Evolutionary conservation across 2,888 invertebrate species (phyloP), one percentile per base, ranked within the genome.

Genomic region (Cerastis rubricosa): DNA sequence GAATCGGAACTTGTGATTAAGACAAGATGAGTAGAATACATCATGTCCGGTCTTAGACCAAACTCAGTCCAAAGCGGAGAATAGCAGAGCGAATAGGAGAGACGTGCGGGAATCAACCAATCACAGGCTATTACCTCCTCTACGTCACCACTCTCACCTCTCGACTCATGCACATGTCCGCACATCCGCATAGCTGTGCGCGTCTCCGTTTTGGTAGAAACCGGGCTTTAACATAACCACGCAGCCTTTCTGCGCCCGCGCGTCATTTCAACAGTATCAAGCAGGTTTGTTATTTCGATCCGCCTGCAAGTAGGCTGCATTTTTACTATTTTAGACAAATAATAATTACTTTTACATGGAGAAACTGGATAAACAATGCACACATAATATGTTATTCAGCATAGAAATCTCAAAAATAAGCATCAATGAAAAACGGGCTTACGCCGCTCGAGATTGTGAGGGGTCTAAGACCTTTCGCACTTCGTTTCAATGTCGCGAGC

Each of bases 401-500:
- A 45, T 4, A 22, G 12, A 71, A 47, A 40, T 40, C 29, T n/a
- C 43, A 17, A 5, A 29, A 1, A 25, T 8, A 35, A 9, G 51
- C 54, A 40, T 40, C 35, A 40, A 6, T 63, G 51, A 45, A 25
- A 54, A n/a, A 40, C n/a, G 6, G 12, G 25, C 40, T 25, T 17
- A 45, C 19, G 17, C 17, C 14, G 11, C n/a, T 57, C 22, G 25
- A 45, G 1, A 51, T 65, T 25, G 14, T 11, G 14, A 22, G 25
- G 29, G 25, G 22, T n/a, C 19, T 51, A 1, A 45, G 35, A 63
- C 43, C 25, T 49, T 25, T 61, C 47, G n/a, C 25, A 12, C 54
- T 19, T 11, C 9, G 45, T 49, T 61, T 74, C 59, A 82, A 82
- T 59, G 74, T 71, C 61, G 61, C 12, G 19, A 47, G 14, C 19